Evolutionary conservation across 2,888 invertebrate genomes (phyloP).

Genomic region (Strigamia maritima): DNA sequence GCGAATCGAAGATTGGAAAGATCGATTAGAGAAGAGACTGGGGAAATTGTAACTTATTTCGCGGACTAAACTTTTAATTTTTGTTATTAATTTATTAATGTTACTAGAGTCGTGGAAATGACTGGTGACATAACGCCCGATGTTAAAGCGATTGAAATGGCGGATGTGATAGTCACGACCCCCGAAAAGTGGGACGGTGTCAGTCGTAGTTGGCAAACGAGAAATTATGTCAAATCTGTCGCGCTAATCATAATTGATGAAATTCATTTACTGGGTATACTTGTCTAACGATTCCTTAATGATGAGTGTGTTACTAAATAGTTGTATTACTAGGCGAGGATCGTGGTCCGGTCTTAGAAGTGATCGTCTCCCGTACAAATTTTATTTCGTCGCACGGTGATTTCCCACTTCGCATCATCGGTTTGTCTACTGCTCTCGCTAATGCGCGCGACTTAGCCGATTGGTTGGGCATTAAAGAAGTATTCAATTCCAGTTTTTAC

Average conservation of each 20-base stretch:
- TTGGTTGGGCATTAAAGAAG: conserved; percentile 79
- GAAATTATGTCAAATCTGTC: conserved; percentile 85
- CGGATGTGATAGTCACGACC: conserved; percentile 95
- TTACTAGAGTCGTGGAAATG: conserved; percentile 78
- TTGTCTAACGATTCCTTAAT: no score
- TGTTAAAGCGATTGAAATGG: conserved; percentile 72
- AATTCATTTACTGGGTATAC: conserved; percentile 89
- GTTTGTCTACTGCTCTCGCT: conserved; percentile 94
- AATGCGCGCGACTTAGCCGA: conserved; percentile 95
- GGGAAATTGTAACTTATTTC: conserved; percentile 58
- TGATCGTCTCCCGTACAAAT: conserved; percentile 95
- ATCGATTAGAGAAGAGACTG: conserved; percentile 68
- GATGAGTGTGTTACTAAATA: conserved; percentile 56
- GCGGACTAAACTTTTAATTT: not conserved
- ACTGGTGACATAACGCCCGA: conserved; percentile 92
- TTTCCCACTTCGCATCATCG: conserved; percentile 79
- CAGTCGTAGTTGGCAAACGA: conserved; percentile 95
- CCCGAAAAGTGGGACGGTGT: conserved; percentile 99
- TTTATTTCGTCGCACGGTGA: conserved; percentile 89
- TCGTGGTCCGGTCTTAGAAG: conserved; percentile 72
- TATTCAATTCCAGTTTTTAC: conserved; percentile 41
- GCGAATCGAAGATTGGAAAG: conserved; percentile 91
- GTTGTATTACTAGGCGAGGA: conserved; percentile 55
- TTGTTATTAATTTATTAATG: not conserved
- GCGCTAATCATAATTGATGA: conserved; percentile 94